Percentiles rank a stretch among this genome's conserved stretches.
phyloP scores from a whole-genome alignment of 2,888 invertebrate genomes.

The Melinaea marsaeus region DNA sequence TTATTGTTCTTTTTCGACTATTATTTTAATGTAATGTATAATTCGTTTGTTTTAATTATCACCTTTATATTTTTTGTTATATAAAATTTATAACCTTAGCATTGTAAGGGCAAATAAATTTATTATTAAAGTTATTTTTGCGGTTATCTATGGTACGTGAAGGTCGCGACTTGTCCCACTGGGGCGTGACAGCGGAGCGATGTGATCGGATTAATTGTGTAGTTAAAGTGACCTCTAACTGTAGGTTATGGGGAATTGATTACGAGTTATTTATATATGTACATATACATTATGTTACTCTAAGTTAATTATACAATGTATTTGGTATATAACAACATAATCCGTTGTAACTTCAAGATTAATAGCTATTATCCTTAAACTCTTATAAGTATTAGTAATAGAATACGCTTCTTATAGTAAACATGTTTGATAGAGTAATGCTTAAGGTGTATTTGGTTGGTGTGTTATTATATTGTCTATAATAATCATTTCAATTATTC shows the following conservation, averaged over 20 bases:
- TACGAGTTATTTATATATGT: too few species aligned
- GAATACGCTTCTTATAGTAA: too few species aligned
- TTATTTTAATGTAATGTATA: too few species aligned
- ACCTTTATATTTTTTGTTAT: background rate
- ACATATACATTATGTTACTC: too few species aligned
- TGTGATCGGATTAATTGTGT: background rate
- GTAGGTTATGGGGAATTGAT: too few species aligned
- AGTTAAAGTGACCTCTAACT: background rate
- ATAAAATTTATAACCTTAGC: background rate
- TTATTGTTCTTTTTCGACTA: too few species aligned
- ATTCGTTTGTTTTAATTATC: too few species aligned
- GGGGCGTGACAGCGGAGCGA: constrained; percentile 7
- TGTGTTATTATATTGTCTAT: too few species aligned
- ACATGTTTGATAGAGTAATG: too few species aligned
- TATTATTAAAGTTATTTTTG: background rate
- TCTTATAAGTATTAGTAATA: constrained; percentile 8
- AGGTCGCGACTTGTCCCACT: constrained; percentile 24
- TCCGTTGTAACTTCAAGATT: constrained; percentile 13
- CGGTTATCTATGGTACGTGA: constrained; percentile 7
- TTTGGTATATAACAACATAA: constrained; percentile 3
- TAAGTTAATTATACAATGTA: too few species aligned
- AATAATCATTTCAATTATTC: too few species aligned
- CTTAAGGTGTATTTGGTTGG: too few species aligned
- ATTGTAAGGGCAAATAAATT: background rate
- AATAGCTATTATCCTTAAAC: constrained; percentile 16